Base-by-base conservation (phyloP, 2,797 vertebrate species). In the Cryptoblepharus egeriae region DNA sequence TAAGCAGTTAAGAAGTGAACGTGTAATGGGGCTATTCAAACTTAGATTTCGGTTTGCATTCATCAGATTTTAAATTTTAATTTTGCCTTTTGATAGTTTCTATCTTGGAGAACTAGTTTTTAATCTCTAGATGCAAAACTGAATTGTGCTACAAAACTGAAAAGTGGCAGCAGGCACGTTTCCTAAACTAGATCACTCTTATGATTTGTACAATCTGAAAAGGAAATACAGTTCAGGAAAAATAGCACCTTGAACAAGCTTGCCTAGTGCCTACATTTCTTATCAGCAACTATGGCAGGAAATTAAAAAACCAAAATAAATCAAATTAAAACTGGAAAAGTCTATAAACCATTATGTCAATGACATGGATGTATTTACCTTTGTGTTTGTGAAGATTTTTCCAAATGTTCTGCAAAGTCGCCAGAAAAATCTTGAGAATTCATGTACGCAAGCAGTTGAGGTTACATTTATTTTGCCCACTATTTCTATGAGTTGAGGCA, bases 401-500 rank as follows among this genome's bases (percentile, higher is more conserved):
- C 99, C 99, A 85, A 99, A 99, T 2, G 99, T 99, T 90, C 98
- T 97, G 95, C 98, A 99, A 84, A 99, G 95, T 84, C 98, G 96
- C 98, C 99, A 99, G 95, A 99, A 99, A 96, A 99, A 99, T 89
- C 98, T 97, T 77, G 99, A 99, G 91, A 99, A 99, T 93, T 99
- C 99, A 77, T 99, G 99, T 75, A 99, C 98, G 72, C 97, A 99
- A 68, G 98, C 98, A 58, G 97, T 97, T 75, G 98, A 99, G 52
- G 97, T 95, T 88, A 99, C 98, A 49, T 99, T 99, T 91, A 99
- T 99, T 88, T 97, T 98, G 84, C 99, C 96, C 84, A 99, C 98
- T 80, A 98, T 98, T 88, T 99, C 98, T 93, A 99, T 99, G 84
- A 99, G 96, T 82, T 98, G 97, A 80, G 99, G 98, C 85, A 99